These are phyloP conservation scores for Tauraco erythrolophus DNA, from an alignment of 2,113 vertebrate genomes.

Conservation along the genomic window DNA sequence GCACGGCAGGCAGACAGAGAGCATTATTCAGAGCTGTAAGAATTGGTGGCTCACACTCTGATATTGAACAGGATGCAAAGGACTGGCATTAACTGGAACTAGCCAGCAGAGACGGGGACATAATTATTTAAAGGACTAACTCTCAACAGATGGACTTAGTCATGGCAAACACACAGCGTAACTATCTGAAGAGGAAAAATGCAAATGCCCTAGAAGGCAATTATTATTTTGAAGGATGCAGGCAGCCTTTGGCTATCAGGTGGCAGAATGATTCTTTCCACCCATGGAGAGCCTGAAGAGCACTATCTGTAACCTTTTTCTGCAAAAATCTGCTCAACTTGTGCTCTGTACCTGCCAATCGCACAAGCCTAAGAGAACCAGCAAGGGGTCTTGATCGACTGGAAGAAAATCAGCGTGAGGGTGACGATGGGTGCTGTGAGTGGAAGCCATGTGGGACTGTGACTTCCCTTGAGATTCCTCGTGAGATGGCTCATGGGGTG, in stretches of 20 bases:
- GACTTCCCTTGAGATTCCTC: neutral
- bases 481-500: neutral
- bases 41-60: neutral
- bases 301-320: neutral
- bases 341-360: neutral
- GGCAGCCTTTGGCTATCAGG: neutral
- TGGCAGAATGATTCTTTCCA: neutral
- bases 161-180: neutral
- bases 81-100: neutral
- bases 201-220: neutral
- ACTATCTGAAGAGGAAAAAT: neutral
- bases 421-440: neutral
- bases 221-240: neutral
- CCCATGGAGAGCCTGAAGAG: neutral
- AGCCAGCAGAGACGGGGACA: neutral
- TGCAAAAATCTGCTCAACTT: neutral
- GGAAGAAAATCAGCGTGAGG: neutral
- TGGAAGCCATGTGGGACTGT: neutral
- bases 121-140: neutral
- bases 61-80: neutral
- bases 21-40: constrained; percentile 7
- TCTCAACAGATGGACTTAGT: neutral
- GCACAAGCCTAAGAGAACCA: neutral
- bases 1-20: neutral
- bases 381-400: neutral